A percentile compares a stretch with the other conserved stretches of the same genome.
These are phyloP conservation scores for Terebella lapidaria DNA, from an alignment of 2,888 invertebrate genomes.

Conservation along the genomic window DNA sequence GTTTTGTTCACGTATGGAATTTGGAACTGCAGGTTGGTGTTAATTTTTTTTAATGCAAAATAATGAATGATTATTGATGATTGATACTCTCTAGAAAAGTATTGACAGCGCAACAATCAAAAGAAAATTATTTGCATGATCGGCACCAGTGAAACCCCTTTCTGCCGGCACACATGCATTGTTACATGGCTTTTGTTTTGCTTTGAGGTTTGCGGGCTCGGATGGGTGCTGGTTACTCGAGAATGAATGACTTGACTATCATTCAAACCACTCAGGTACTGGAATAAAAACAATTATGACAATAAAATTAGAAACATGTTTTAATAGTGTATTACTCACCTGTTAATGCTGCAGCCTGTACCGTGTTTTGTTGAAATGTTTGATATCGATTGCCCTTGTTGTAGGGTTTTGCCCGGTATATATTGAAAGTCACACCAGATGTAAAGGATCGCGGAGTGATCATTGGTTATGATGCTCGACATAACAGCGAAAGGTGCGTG, in stretches of 20 bases:
- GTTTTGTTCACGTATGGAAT: conserved; percentile 69
- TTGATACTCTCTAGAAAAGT: no score
- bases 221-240: conserved; percentile 88
- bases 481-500: conserved; percentile 81
- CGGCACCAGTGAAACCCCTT: no score
- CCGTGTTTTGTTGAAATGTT: not conserved
- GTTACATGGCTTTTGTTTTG: not conserved
- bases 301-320: not conserved
- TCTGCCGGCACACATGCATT: no score
- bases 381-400: not conserved
- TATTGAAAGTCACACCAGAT: conserved; percentile 61
- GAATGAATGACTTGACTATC: conserved; percentile 90
- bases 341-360: not conserved
- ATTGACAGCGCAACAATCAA: no score
- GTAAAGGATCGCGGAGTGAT: conserved; percentile 70
- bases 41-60: not conserved
- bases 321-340: not conserved
- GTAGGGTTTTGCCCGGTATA: conserved; percentile 78
- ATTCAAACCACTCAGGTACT: conserved; percentile 71
- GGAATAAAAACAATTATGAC: not conserved
- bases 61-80: not conserved
- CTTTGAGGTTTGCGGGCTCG: conserved; percentile 69
- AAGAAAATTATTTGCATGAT: no score
- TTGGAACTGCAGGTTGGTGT: conserved; percentile 76
- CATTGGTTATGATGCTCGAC: conserved; percentile 86